Evolutionary conservation across 2,113 vertebrate species (phyloP).

Genomic region (Marmota monax): DNA sequence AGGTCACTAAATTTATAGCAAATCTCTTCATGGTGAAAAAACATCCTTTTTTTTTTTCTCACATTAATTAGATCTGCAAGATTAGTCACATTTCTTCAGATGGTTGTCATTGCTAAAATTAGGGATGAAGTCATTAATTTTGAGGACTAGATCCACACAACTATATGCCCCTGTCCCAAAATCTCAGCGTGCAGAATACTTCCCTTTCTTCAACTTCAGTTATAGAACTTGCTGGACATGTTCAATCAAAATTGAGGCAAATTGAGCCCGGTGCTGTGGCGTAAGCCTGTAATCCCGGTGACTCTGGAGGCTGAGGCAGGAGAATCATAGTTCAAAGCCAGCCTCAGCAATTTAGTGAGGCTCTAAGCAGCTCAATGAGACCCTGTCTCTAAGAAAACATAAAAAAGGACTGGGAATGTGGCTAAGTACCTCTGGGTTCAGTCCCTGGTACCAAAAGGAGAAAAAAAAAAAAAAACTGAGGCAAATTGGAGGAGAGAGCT

Average conservation of each 20-base stretch:
- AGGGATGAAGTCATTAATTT: conserved; percentile 32
- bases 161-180: background rate
- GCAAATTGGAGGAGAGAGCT: too few species aligned
- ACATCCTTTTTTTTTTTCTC: background rate
- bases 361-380: too few species aligned
- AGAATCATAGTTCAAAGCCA: too few species aligned
- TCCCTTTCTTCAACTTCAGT: background rate
- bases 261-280: too few species aligned
- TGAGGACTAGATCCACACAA: background rate
- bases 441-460: too few species aligned
- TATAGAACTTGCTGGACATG: background rate
- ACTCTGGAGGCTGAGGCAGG: too few species aligned
- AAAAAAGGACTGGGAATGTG: too few species aligned
- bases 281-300: too few species aligned
- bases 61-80: background rate
- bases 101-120: background rate
- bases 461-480: conserved; percentile 22
- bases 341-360: too few species aligned
- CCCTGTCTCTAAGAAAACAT: too few species aligned
- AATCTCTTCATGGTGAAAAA: conserved; percentile 42
- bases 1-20: background rate
- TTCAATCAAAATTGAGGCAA: conserved; percentile 8
- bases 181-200: background rate
- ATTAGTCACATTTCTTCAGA: background rate
- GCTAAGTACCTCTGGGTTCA: too few species aligned